Percentiles rank a stretch among this genome's conserved stretches.
These are phyloP conservation scores for Arctocebus calabarensis DNA, from an alignment of 2,797 vertebrate species.

Conservation along the genomic window DNA sequence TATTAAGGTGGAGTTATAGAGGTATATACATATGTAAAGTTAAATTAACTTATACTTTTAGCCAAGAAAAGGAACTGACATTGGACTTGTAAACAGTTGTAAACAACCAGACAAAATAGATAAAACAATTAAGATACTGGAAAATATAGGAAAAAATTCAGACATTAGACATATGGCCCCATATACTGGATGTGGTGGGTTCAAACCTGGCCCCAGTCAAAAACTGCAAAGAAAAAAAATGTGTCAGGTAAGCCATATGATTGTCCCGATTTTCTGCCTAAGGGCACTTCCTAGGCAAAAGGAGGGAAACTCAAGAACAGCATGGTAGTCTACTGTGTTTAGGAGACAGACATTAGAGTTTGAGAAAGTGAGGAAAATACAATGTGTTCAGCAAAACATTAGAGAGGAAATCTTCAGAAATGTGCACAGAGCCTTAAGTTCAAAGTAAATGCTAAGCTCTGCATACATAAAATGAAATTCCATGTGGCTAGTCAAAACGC, in stretches of 20 bases:
- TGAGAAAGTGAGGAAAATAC: neutral
- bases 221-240: no score
- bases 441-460: neutral
- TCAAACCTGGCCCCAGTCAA: no score
- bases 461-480: neutral
- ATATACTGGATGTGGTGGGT: no score
- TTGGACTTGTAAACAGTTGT: neutral
- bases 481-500: neutral
- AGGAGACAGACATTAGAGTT: neutral
- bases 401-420: neutral
- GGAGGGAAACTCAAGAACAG: neutral
- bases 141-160: neutral
- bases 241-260: neutral
- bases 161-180: neutral
- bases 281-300: neutral
- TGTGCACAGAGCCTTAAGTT: no score
- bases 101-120: neutral
- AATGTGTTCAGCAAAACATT: neutral
- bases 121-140: neutral
- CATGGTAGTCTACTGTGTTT: neutral
- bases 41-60: neutral
- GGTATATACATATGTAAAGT: neutral
- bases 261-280: neutral
- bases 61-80: neutral
- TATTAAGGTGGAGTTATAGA: neutral